Evolutionary conservation across 1,140 invertebrate genomes (phyloP).

Genomic region (Psix sp.): DNA sequence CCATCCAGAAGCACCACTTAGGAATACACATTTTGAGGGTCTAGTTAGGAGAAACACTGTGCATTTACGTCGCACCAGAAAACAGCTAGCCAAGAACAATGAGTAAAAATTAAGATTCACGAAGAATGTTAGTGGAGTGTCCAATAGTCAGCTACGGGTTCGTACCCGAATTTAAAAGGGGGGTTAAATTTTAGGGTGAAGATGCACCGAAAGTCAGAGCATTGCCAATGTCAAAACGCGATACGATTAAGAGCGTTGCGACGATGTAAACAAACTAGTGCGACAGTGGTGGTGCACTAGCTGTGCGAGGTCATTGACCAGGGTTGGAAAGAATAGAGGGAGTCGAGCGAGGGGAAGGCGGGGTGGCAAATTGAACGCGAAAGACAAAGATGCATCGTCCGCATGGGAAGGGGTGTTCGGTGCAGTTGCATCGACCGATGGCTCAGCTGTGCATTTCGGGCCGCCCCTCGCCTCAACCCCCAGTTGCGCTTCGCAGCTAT

Average conservation of each 20-base stretch:
- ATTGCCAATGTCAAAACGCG: conserved; percentile 45
- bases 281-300: conserved; percentile 64
- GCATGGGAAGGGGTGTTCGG: conserved; percentile 47
- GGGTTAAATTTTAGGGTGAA: not conserved
- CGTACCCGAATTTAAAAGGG: too few species aligned
- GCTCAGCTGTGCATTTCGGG: conserved; percentile 70
- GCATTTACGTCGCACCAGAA: too few species aligned
- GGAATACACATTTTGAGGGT: conserved; percentile 1
- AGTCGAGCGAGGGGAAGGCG: conserved; percentile 32
- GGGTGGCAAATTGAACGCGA: conserved; percentile 56
- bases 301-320: conserved; percentile 70
- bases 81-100: too few species aligned
- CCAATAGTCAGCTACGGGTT: too few species aligned
- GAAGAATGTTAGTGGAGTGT: too few species aligned
- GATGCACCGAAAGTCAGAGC: not conserved
- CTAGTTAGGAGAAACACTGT: not conserved
- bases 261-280: conserved; percentile 73
- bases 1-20: conserved; percentile 15
- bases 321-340: conserved; percentile 58
- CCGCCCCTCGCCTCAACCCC: conserved; percentile 45
- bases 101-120: too few species aligned
- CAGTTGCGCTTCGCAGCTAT: conserved; percentile 29
- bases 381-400: conserved; percentile 47
- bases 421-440: conserved; percentile 72
- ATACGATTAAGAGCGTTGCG: conserved; percentile 70